Conservation (phyloP, 2,113 vertebrate genomes). For the Myxocyprinus asiaticus region DNA sequence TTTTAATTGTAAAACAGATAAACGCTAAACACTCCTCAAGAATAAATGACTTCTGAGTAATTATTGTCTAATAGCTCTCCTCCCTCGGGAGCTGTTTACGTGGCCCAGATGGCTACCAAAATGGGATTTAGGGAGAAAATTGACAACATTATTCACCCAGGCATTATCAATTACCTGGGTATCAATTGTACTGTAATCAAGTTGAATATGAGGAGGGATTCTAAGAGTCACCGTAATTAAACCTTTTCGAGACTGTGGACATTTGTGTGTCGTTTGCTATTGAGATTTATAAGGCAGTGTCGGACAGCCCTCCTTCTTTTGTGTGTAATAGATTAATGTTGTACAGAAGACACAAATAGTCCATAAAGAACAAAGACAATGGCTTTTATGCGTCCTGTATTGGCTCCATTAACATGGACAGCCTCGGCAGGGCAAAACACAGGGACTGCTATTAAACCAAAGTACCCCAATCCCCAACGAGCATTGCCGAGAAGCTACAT, state of each 20-base stretch:
- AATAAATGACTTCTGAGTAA: conserved; percentile 99
- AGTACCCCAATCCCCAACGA: conserved; percentile 57
- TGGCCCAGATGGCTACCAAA: conserved; percentile 99
- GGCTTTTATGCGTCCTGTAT: conserved; percentile 53
- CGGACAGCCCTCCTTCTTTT: conserved; percentile 45
- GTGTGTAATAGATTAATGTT: conserved; percentile 45
- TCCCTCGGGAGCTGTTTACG: conserved; percentile 96
- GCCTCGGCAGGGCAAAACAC: conserved; percentile 53
- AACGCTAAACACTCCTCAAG: conserved; percentile 99
- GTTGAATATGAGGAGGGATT: conserved; percentile 87
- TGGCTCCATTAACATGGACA: conserved; percentile 47
- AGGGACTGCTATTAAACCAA: conserved; percentile 54
- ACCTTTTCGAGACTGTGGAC: conserved; percentile 53
- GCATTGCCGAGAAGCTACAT: conserved; percentile 59
- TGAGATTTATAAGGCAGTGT: conserved; percentile 55
- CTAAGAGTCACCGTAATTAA: conserved; percentile 76
- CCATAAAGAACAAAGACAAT: conserved; percentile 59
- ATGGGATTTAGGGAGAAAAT: conserved; percentile 99
- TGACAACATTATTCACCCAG: conserved; percentile 99
- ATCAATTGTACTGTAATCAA: conserved; percentile 93
- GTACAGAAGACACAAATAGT: conserved; percentile 42
- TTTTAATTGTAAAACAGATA: conserved; percentile 98
- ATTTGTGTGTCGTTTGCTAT: conserved; percentile 61
- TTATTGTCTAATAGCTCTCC: conserved; percentile 98
- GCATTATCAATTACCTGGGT: conserved; percentile 99